Evolutionary conservation across 1,140 invertebrate genomes (phyloP), one percentile per base, ranked within the genome.

Genomic region (Mya arenaria): DNA sequence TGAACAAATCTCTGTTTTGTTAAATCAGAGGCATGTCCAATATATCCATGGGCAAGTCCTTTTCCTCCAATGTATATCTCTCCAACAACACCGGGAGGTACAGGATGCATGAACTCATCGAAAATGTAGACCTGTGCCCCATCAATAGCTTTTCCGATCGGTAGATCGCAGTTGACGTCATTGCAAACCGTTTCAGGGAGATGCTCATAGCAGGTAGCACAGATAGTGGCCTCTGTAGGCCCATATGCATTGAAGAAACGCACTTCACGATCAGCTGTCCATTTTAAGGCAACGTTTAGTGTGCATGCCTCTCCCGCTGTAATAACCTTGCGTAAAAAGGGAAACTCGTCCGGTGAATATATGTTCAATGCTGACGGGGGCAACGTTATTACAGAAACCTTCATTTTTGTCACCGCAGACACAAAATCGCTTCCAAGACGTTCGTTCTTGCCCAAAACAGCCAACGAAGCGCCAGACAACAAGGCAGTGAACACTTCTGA

Each of bases 191-290:
- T 48, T 13, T 44, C 48, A 44, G 65, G 48, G 10, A 55, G 68
- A 63, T 85, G 84, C 56, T 88, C 82, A 48, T 85, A 85, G 41
- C 79, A 82, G 23, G 87, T 87, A 17, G 87, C 85, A 36, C 87
- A 87, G n/a, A 88, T 85, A 4, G 87, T 88, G 28, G 82, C 78
- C 73, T 88, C 87, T 10, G 87, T 87, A 55, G 85, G 84, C n/a
- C 87, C 87, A 69, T 88, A 88, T 1, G 85, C 85, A 74, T 88
- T 88, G 68, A 87, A 88, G 65, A 88, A 88, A 41, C 63, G 41
- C 10, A 81, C 72, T 15, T 68, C 55, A n/a, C 60, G 48, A 17
- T 65, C 39, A 23, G 73, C 58, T n/a, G 85, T 84, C 87, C 87
- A 88, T 69, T 84, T 87, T 4, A 85, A 52, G 5, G 87, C 87